These are phyloP conservation scores for Urocynchramus pylzowi DNA, from an alignment of 2,113 vertebrate genomes.

Conservation along the genomic window DNA sequence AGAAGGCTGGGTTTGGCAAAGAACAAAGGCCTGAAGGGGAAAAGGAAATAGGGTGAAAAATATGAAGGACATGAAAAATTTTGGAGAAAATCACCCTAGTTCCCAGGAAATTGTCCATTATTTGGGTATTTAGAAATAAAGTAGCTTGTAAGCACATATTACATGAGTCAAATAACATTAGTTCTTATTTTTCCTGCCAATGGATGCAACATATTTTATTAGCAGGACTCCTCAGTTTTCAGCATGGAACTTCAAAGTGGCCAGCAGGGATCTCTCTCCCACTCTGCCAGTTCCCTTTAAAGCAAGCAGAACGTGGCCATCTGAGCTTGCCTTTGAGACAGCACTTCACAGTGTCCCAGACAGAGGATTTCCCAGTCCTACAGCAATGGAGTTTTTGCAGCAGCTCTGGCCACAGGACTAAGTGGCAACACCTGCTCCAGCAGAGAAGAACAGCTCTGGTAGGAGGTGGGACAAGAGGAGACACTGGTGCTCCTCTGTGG, in stretches of 20 bases:
- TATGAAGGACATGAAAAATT: neutral
- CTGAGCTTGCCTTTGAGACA: neutral
- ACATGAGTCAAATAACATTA: neutral
- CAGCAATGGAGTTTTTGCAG: conserved; percentile 2
- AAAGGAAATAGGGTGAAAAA: neutral
- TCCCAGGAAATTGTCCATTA: neutral
- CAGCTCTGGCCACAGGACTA: conserved; percentile 18
- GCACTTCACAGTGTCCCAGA: neutral
- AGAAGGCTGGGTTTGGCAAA: neutral
- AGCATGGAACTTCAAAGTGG: neutral
- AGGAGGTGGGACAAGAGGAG: conserved; percentile 24
- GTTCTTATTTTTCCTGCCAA: neutral
- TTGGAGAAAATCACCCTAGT: neutral
- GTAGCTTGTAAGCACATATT: neutral
- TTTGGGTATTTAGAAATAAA: neutral
- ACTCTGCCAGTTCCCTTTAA: neutral
- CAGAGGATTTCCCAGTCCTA: neutral
- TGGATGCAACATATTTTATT: neutral
- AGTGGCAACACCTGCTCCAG: neutral
- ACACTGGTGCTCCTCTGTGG: neutral
- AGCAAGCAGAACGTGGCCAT: neutral
- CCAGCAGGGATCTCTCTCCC: neutral
- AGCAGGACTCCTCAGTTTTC: neutral
- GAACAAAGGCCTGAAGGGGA: neutral
- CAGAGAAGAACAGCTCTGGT: neutral